A percentile compares a stretch with the other conserved stretches of the same genome.
Conservation (phyloP, 2,113 vertebrate species). For the Saguinus midas region DNA sequence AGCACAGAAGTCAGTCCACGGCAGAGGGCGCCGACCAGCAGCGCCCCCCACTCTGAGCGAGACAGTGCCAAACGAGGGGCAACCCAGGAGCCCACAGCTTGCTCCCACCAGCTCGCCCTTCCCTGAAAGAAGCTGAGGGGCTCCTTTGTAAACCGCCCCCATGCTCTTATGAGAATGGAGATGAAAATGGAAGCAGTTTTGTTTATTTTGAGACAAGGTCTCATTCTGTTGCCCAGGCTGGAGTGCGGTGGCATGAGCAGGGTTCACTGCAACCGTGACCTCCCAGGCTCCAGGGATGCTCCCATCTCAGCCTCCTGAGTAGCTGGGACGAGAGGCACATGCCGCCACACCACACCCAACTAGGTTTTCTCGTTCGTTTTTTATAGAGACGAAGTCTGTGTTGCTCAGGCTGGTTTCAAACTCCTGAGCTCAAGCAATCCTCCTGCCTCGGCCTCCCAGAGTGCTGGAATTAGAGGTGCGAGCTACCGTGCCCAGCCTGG, state of each 20-base stretch:
- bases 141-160: neutral
- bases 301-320: neutral
- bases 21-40: neutral
- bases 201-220: neutral
- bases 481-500: neutral
- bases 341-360: no score
- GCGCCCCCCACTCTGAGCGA: neutral
- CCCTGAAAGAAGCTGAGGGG: neutral
- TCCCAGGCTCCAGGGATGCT: neutral
- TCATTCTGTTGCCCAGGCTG: neutral
- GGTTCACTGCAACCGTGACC: neutral
- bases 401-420: neutral
- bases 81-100: rapidly evolving
- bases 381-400: neutral
- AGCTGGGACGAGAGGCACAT: neutral
- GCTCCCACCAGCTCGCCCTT: neutral
- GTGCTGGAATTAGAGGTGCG: neutral
- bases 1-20: neutral
- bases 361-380: neutral
- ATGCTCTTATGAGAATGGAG: rapidly evolving
- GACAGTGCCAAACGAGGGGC: rapidly evolving
- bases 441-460: neutral
- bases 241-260: neutral
- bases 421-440: neutral
- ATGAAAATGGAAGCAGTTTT: neutral